phyloP scores from a whole-genome alignment of 2,888 invertebrate species.

The Drosophila villosipedis region DNA sequence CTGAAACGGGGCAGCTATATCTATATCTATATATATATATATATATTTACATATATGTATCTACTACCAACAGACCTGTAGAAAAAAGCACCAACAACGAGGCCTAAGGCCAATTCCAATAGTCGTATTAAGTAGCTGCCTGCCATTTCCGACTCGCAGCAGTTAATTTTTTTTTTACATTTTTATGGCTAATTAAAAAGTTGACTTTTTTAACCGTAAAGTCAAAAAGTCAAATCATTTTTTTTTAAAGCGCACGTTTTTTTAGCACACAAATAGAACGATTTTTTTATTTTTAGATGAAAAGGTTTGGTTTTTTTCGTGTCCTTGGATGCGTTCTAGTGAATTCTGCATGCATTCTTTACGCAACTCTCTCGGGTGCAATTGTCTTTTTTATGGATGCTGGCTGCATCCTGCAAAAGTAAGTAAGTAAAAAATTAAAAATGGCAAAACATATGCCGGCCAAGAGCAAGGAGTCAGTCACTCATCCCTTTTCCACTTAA shows the following conservation, averaged over 20 bases:
- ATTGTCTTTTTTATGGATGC: constrained; percentile 70
- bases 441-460: constrained; percentile 58
- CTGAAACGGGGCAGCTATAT: constrained; percentile 43
- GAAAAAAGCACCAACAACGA: constrained; percentile 10
- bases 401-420: constrained; percentile 21
- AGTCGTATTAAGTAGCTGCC: constrained; percentile 63
- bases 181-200: constrained; percentile 75
- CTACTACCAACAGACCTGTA: neutral
- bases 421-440: neutral
- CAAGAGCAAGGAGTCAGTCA: constrained; percentile 38
- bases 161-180: constrained; percentile 33
- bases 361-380: constrained; percentile 66
- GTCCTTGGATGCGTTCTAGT: constrained; percentile 58
- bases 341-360: constrained; percentile 63
- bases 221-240: constrained; percentile 75
- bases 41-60: neutral
- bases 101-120: constrained; percentile 41
- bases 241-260: constrained; percentile 46
- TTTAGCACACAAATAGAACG: constrained; percentile 23
- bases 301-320: constrained; percentile 29
- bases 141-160: constrained; percentile 61
- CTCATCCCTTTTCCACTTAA: constrained; percentile 75
- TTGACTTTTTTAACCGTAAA: constrained; percentile 74
- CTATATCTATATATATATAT: neutral
- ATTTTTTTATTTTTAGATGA: constrained; percentile 6